Evolutionary conservation across 2,888 invertebrate species (phyloP).

Genomic region (Leucoptera coffeella): DNA sequence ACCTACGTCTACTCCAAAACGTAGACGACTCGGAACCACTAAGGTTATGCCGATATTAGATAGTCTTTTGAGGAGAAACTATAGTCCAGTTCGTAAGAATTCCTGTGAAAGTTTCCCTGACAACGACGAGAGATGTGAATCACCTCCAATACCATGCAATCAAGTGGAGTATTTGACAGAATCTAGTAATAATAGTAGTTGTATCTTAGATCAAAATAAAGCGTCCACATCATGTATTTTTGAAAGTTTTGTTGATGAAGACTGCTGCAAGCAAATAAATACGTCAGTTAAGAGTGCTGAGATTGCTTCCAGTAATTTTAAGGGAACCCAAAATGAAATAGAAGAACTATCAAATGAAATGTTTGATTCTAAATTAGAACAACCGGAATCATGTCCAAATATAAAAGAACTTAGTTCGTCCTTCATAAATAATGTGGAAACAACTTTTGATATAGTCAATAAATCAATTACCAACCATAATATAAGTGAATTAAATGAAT

Average conservation of each 20-base stretch:
- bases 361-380: conserved; percentile 22
- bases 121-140: conserved; percentile 25
- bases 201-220: conserved; percentile 12
- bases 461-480: conserved; percentile 33
- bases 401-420: conserved; percentile 8
- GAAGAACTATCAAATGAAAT: conserved; percentile 25
- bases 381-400: conserved; percentile 11
- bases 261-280: conserved; percentile 1
- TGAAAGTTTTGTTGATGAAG: conserved; percentile 12
- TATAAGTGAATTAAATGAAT: conserved; percentile 12
- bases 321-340: conserved; percentile 9
- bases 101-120: no score
- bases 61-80: conserved; percentile 6
- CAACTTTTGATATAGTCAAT: conserved; percentile 46
- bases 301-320: background rate
- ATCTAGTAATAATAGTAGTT: conserved; percentile 18
- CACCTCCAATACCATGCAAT: conserved; percentile 34
- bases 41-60: conserved; percentile 13
- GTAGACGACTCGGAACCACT: conserved; percentile 22
- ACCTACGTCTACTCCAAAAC: conserved; percentile 27
- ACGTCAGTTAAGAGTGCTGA: no score
- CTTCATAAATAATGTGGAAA: conserved; percentile 17
- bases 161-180: conserved; percentile 33
- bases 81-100: background rate
- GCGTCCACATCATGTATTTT: conserved; percentile 20